Evolutionary conservation across 2,888 invertebrate genomes (phyloP), one percentile per base, ranked within the genome.

Genomic region (Nymphalis polychloros): DNA sequence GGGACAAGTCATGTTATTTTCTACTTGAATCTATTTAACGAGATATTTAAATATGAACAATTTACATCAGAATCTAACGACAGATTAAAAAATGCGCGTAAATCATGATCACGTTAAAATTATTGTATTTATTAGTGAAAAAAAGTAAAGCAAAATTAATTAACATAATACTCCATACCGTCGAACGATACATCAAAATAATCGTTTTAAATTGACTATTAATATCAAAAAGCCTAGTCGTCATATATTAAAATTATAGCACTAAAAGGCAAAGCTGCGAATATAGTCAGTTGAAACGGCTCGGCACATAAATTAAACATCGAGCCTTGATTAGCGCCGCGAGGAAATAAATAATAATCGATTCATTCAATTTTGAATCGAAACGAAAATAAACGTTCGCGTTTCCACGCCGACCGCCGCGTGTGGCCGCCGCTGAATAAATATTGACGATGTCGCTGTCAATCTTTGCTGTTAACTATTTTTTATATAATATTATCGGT

Each of bases 331-430:
- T 89, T 89, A 88, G 86, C 81, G 86, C 84, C 84, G 83, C 85
- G 76, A 82, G 85, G 85, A 81, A 84, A 86, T 87, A 87, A 88
- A 88, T 88, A 88, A 88, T 88, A 84, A 81, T 83, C 81, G 82
- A 81, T 80, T 81, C 57, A 81, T 80, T 81, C 57, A n/a, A 20
- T 19, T 41, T 35, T 2, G 57, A 41, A 57, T 57, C 57, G 57
- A 57, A 57, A 10, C 80, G 78, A 79, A 50, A 71, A 62, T 48
- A 49, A 62, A 57, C 55, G 57, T 19, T 7, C 19, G 60, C 47
- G 64, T 59, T 59, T 66, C 46, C 68, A 68, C 65, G 63, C 48
- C 31, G 55, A 20, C 16, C 55, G 57, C 57, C 57, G 41, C 57
- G 57, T 61, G 50, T 31, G 49, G 61, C 49, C 31, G 61, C 49